phyloP scores from a whole-genome alignment of 2,797 vertebrate species.

The Notamacropus eugenii region DNA sequence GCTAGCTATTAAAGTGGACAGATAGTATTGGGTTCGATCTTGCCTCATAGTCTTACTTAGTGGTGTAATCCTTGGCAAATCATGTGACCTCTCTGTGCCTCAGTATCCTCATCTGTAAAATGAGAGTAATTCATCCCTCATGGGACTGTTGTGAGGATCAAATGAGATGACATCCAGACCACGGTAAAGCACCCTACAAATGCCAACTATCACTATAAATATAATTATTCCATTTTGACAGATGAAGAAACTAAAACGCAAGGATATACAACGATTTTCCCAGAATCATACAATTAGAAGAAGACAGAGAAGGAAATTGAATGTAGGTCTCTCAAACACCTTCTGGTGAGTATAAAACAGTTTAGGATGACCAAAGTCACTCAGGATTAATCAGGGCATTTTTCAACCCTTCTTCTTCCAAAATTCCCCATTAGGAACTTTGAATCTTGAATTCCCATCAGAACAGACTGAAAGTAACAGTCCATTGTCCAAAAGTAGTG shows the following conservation, averaged over 20 bases:
- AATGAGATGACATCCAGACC: neutral
- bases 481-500: neutral
- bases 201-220: neutral
- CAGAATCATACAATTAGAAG: neutral
- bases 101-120: neutral
- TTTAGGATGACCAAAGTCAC: neutral
- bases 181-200: neutral
- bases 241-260: slow-evolving; percentile 6
- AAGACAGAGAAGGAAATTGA: neutral
- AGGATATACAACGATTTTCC: slow-evolving; percentile 4
- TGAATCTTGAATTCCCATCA: neutral
- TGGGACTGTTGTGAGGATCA: neutral
- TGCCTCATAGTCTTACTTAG: neutral
- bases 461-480: neutral
- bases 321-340: neutral
- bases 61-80: neutral
- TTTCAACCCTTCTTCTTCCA: neutral
- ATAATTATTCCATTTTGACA: neutral
- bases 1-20: neutral
- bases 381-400: neutral
- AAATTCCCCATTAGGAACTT: neutral
- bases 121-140: neutral
- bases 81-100: neutral
- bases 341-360: neutral
- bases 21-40: neutral